A percentile compares a stretch with the other conserved stretches of the same genome.
Conservation (phyloP, 2,113 vertebrate genomes). For the Myotis lucifugus region DNA sequence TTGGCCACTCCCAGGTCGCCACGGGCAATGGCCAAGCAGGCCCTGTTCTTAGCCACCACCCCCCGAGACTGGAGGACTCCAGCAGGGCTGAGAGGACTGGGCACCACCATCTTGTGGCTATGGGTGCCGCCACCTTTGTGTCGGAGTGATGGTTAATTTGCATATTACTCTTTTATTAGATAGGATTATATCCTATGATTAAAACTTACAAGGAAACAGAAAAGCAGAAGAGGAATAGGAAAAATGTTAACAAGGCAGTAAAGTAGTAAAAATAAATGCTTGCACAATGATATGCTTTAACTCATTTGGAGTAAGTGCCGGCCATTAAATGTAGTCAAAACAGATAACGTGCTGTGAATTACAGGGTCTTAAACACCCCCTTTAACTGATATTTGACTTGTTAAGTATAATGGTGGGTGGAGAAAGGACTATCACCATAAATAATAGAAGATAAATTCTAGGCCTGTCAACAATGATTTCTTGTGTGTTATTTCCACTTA, state of each 20-base stretch:
- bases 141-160: no score
- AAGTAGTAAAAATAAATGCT: slow-evolving; percentile 70
- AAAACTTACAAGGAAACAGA: slow-evolving; percentile 33
- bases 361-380: slow-evolving; percentile 46
- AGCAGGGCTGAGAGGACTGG: no score
- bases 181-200: slow-evolving; percentile 47
- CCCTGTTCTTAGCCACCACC: no score
- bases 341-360: slow-evolving; percentile 61
- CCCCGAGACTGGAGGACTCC: no score
- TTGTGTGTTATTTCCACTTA: slow-evolving; percentile 70
- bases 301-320: slow-evolving; percentile 70
- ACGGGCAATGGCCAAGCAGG: no score
- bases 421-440: slow-evolving; percentile 62
- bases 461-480: slow-evolving; percentile 68
- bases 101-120: no score
- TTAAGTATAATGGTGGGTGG: slow-evolving; percentile 63
- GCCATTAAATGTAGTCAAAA: slow-evolving; percentile 72
- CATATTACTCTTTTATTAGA: no score
- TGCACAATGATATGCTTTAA: slow-evolving; percentile 69
- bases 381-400: slow-evolving; percentile 64
- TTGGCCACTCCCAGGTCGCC: no score
- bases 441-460: slow-evolving; percentile 72
- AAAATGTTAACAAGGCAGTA: slow-evolving; percentile 51
- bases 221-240: slow-evolving; percentile 43
- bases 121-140: no score